Percentiles rank a stretch among this genome's conserved stretches.
Conservation (phyloP, 1,140 invertebrate species). For the Ceratoteleas bidentatus region DNA sequence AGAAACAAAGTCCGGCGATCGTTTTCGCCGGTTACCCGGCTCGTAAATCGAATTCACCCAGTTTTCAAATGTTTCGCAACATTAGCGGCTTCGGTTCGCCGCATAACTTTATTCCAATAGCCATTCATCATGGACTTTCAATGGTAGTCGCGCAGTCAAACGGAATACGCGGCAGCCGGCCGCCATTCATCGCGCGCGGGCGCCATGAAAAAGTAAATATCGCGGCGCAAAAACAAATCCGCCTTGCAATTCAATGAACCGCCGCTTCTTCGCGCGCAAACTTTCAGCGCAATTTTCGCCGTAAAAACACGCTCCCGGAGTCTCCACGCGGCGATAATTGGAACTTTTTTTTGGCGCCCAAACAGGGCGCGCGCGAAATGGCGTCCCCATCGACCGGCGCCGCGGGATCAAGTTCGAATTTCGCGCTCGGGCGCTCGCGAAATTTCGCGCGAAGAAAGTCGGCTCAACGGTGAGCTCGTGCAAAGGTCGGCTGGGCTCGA, state of each 20-base stretch:
- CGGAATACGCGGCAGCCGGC: slow-evolving; percentile 65
- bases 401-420: slow-evolving; percentile 50
- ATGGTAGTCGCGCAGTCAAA: slow-evolving; percentile 70
- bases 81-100: slow-evolving; percentile 73
- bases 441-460: slow-evolving; percentile 41
- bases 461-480: slow-evolving; percentile 44
- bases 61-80: slow-evolving; percentile 77
- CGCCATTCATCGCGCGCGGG: too few relatives aligned
- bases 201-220: too few relatives aligned
- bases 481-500: slow-evolving; percentile 53
- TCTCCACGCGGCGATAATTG: too few relatives aligned
- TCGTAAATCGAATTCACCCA: slow-evolving; percentile 74
- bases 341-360: too few relatives aligned
- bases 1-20: slow-evolving; percentile 30
- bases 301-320: too few relatives aligned
- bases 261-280: too few relatives aligned
- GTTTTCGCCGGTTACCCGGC: slow-evolving; percentile 41
- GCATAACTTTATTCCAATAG: slow-evolving; percentile 78
- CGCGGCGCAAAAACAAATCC: neutral
- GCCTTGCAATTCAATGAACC: too few relatives aligned
- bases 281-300: too few relatives aligned
- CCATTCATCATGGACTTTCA: slow-evolving; percentile 77
- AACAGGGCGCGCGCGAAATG: too few relatives aligned
- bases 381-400: too few relatives aligned
- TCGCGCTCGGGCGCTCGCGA: slow-evolving; percentile 34